A percentile compares a stretch with the other conserved stretches of the same genome.
These are phyloP conservation scores for Plebejus anna DNA, from an alignment of 2,888 invertebrate species.

Conservation along the genomic window DNA sequence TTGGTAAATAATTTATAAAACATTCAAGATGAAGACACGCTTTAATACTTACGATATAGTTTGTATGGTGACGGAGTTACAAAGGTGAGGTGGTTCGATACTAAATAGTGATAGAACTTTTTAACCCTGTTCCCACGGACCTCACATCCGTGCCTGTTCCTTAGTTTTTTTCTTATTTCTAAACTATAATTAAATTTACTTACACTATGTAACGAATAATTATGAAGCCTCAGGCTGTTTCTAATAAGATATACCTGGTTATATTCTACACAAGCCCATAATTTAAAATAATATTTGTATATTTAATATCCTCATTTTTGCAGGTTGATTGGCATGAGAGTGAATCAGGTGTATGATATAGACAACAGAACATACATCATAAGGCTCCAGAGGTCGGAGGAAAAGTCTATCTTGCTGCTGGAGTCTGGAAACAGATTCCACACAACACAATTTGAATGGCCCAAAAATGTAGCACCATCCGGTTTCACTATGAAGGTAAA, in stretches of 20 bases:
- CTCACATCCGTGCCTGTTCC: neutral
- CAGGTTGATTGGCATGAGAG: constrained; percentile 93
- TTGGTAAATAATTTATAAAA: constrained; percentile 30
- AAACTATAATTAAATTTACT: constrained; percentile 14
- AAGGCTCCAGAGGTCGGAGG: constrained; percentile 89
- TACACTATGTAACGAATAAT: neutral
- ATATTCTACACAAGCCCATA: too few species aligned
- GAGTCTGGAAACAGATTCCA: constrained; percentile 98
- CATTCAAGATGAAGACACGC: constrained; percentile 90
- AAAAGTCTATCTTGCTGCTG: constrained; percentile 91
- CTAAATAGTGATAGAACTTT: neutral
- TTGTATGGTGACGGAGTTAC: constrained; percentile 92
- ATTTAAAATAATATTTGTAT: too few species aligned
- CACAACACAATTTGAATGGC: constrained; percentile 98
- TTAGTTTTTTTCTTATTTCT: constrained; percentile 1
- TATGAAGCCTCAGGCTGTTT: neutral
- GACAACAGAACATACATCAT: constrained; percentile 98
- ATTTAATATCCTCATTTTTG: constrained; percentile 26
- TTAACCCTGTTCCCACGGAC: neutral
- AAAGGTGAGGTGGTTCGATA: constrained; percentile 80
- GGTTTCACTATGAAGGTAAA: constrained; percentile 98
- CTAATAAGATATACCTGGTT: neutral
- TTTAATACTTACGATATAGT: constrained; percentile 96
- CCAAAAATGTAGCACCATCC: constrained; percentile 96
- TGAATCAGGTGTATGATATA: constrained; percentile 98